phyloP scores from a whole-genome alignment of 2,797 vertebrate genomes.

The Squalus acanthias region DNA sequence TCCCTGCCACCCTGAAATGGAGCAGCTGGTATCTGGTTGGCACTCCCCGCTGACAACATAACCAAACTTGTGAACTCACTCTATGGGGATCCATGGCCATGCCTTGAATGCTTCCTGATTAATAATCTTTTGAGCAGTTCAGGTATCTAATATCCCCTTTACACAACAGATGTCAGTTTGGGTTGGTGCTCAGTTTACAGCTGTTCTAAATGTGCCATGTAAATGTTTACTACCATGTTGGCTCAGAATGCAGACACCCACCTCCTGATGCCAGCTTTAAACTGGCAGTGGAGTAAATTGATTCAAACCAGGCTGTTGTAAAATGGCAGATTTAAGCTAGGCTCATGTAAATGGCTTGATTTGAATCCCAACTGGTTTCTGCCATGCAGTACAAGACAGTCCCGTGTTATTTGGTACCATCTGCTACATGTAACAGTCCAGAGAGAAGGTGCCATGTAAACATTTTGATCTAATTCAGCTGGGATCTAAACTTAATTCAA shows the following conservation, averaged over 20 bases:
- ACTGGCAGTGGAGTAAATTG: slow-evolving; percentile 36
- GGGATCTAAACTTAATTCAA: slow-evolving; percentile 35
- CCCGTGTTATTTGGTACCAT: slow-evolving; percentile 28
- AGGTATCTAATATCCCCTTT: slow-evolving; percentile 25
- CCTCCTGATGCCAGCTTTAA: slow-evolving; percentile 15
- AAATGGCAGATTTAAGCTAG: slow-evolving; percentile 36
- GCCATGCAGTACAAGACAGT: slow-evolving; percentile 19
- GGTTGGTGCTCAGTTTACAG: slow-evolving; percentile 29
- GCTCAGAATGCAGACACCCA: slow-evolving; percentile 12
- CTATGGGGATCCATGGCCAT: background rate
- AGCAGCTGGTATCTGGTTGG: background rate
- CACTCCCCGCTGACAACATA: background rate
- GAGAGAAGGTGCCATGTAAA: slow-evolving; percentile 33
- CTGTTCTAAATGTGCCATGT: slow-evolving; percentile 21
- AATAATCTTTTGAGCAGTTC: slow-evolving; percentile 29
- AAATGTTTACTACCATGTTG: slow-evolving; percentile 29
- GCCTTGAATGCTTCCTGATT: background rate
- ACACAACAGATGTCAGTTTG: slow-evolving; percentile 34
- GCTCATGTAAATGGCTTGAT: slow-evolving; percentile 38
- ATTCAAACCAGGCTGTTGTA: slow-evolving; percentile 36
- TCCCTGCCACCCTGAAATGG: background rate
- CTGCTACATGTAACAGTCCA: slow-evolving; percentile 36
- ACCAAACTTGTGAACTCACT: background rate
- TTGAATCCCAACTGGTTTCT: slow-evolving; percentile 33
- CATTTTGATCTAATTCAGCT: slow-evolving; percentile 15